Conservation (phyloP, 2,113 vertebrate genomes). For the Origma solitaria region DNA sequence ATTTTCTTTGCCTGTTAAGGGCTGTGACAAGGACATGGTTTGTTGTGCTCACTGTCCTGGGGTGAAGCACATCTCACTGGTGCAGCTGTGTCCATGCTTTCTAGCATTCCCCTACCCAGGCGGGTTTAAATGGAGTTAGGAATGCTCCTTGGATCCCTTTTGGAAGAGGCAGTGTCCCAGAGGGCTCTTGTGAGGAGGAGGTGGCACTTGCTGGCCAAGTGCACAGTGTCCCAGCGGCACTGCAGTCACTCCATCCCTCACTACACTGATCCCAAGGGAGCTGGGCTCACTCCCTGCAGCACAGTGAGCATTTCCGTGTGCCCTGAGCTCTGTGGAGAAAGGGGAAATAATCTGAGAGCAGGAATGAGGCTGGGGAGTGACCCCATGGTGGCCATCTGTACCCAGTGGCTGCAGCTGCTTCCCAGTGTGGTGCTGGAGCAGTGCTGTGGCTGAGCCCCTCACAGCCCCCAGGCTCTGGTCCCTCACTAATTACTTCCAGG, state of each 20-base stretch:
- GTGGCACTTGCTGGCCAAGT: neutral
- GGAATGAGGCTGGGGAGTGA: neutral
- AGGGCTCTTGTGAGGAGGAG: rapidly evolving
- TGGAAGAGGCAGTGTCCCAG: neutral
- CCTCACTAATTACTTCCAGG: conserved; percentile 58
- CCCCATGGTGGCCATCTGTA: rapidly evolving
- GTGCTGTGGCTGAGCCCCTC: neutral
- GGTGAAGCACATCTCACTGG: neutral
- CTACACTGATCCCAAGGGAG: neutral
- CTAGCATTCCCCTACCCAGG: neutral
- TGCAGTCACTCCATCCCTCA: neutral
- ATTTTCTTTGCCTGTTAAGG: neutral
- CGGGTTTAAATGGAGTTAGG: neutral
- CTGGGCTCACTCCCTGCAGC: neutral
- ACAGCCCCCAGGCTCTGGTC: neutral
- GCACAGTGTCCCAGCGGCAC: rapidly evolving
- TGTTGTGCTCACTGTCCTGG: rapidly evolving
- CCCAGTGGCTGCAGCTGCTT: neutral
- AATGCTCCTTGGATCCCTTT: neutral
- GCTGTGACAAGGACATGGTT: neutral
- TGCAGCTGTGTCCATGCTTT: neutral
- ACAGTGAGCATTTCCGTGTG: neutral
- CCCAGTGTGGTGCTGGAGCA: neutral
- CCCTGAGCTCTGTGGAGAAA: neutral
- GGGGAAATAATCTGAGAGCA: neutral